Conservation (phyloP, 2,888 invertebrate species). For the Archaeoteleia sp. region DNA sequence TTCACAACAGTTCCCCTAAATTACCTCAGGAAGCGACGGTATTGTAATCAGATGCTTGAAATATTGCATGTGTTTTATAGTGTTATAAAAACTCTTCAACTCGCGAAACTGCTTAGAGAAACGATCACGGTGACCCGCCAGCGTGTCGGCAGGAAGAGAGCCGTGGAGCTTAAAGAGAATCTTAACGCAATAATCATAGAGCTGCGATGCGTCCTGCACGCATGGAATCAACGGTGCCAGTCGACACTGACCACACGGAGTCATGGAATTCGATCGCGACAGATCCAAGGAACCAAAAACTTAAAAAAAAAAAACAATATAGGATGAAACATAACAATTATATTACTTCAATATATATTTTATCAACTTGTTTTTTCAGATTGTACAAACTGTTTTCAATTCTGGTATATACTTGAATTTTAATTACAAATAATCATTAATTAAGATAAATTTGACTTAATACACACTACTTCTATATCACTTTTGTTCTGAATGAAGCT, state of each 20-base stretch:
- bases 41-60: conserved; percentile 96
- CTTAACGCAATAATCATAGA: conserved; percentile 97
- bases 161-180: conserved; percentile 96
- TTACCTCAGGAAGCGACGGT: conserved; percentile 91
- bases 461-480: too few species aligned
- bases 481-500: too few species aligned
- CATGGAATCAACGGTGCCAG: conserved; percentile 96
- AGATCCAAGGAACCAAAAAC: conserved; percentile 96
- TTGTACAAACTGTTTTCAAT: too few species aligned
- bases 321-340: neutral
- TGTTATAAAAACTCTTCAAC: conserved; percentile 93
- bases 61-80: conserved; percentile 95
- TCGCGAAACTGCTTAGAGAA: conserved; percentile 93
- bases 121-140: conserved; percentile 91
- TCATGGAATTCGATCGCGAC: conserved; percentile 97
- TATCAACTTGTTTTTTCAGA: too few species aligned
- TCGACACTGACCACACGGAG: conserved; percentile 96
- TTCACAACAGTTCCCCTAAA: neutral
- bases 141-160: conserved; percentile 90
- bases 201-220: conserved; percentile 95
- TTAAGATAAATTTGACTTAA: too few species aligned
- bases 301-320: conserved; percentile 70
- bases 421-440: too few species aligned
- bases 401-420: too few species aligned
- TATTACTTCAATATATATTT: too few species aligned